Conservation (phyloP, 2,888 invertebrate genomes). For the Tenthredo notha region DNA sequence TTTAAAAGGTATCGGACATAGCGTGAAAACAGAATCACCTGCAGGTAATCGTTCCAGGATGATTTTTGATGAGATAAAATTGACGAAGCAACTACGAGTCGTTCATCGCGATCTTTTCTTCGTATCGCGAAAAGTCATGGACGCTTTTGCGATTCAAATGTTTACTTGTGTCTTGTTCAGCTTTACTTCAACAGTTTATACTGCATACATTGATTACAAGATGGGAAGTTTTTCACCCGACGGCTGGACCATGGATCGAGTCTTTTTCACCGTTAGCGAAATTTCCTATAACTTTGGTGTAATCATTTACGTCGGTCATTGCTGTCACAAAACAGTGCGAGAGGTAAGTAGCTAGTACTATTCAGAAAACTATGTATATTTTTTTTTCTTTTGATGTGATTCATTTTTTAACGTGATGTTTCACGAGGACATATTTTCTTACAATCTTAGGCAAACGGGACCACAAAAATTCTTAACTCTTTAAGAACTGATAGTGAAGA, state of each 20-base stretch:
- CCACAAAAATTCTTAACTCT: constrained; percentile 39
- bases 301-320: constrained; percentile 20
- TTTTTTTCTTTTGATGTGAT: neutral
- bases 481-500: constrained; percentile 2
- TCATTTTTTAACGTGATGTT: neutral
- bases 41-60: neutral
- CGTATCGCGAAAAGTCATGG: constrained; percentile 17
- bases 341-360: neutral
- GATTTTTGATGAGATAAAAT: neutral
- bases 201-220: neutral
- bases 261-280: neutral
- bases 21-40: neutral
- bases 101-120: constrained; percentile 35
- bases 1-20: neutral
- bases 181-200: neutral
- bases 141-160: constrained; percentile 7
- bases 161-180: neutral
- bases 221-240: neutral
- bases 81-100: constrained; percentile 18
- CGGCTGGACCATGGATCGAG: too few species aligned
- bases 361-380: neutral
- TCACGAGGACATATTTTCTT: neutral
- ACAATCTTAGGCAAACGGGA: constrained; percentile 6
- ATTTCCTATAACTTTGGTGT: neutral
- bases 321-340: constrained; percentile 24